Conservation (phyloP, 2,113 vertebrate genomes). For the Triplophysa dalaica region DNA sequence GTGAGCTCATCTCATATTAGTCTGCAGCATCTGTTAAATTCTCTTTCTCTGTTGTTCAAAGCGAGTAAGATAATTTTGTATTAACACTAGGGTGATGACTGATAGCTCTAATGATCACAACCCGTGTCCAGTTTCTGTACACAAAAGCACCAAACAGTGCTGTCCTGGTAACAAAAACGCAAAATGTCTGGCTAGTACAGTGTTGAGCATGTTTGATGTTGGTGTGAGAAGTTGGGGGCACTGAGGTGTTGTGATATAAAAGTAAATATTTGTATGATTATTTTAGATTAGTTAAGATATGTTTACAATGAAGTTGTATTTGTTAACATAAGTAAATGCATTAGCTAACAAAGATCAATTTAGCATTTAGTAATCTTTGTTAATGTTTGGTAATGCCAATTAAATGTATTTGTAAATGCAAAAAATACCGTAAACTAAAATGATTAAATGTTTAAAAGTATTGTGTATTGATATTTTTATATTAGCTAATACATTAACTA, state of each 20-base stretch:
- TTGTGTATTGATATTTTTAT: too few relatives aligned
- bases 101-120: conserved; percentile 20
- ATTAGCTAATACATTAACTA: too few relatives aligned
- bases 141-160: neutral
- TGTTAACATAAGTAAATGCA: too few relatives aligned
- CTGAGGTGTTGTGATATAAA: neutral
- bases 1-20: conserved; percentile 52
- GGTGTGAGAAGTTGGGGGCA: neutral
- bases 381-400: too few relatives aligned
- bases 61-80: conserved; percentile 28
- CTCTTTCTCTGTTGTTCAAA: conserved; percentile 24
- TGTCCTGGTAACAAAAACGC: conserved; percentile 23
- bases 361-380: too few relatives aligned
- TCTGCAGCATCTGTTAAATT: conserved; percentile 44
- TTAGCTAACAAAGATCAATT: too few relatives aligned
- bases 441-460: too few relatives aligned
- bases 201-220: neutral
- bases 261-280: neutral
- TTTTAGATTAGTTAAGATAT: neutral
- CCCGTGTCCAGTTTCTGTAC: neutral
- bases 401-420: too few relatives aligned
- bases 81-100: conserved; percentile 28
- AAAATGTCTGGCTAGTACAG: neutral
- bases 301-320: neutral
- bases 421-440: too few relatives aligned